These are phyloP conservation scores for Diarsia brunnea DNA, from an alignment of 2,888 invertebrate genomes.

Conservation along the genomic window DNA sequence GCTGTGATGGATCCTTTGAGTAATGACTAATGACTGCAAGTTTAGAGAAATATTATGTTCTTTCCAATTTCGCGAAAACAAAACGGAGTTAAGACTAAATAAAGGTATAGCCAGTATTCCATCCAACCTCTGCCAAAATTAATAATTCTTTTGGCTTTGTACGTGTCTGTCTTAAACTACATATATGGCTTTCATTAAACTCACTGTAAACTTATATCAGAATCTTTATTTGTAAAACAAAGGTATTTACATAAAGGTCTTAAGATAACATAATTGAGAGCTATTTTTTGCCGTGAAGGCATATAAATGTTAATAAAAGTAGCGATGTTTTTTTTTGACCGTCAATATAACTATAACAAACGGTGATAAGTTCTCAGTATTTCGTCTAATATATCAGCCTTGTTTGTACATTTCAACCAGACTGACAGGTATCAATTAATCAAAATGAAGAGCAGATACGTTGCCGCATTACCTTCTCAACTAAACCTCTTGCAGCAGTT, in stretches of 20 bases:
- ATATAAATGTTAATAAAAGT: too few relatives aligned
- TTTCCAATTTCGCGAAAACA: background rate
- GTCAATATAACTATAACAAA: background rate
- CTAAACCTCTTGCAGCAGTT: background rate
- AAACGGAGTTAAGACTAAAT: background rate
- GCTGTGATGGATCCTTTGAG: conserved; percentile 2
- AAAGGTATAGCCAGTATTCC: too few relatives aligned
- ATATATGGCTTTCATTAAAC: background rate
- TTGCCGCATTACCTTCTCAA: background rate
- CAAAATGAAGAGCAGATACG: background rate
- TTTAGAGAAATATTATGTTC: background rate
- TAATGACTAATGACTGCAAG: conserved; percentile 6
- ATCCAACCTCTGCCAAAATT: background rate
- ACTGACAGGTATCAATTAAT: background rate
- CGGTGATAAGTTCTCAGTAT: background rate
- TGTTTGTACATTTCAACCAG: too few relatives aligned
- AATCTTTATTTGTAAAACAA: too few relatives aligned
- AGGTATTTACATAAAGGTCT: too few relatives aligned
- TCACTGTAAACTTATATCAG: background rate
- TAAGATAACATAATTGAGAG: too few relatives aligned
- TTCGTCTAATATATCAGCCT: background rate
- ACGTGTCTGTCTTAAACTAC: background rate
- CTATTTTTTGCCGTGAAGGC: too few relatives aligned
- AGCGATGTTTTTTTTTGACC: background rate
- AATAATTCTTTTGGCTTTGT: background rate